A percentile compares a stretch with the other conserved stretches of the same genome.
These are phyloP conservation scores for Proterorhinus semilunaris DNA, from an alignment of 2,113 vertebrate species.

Conservation along the genomic window DNA sequence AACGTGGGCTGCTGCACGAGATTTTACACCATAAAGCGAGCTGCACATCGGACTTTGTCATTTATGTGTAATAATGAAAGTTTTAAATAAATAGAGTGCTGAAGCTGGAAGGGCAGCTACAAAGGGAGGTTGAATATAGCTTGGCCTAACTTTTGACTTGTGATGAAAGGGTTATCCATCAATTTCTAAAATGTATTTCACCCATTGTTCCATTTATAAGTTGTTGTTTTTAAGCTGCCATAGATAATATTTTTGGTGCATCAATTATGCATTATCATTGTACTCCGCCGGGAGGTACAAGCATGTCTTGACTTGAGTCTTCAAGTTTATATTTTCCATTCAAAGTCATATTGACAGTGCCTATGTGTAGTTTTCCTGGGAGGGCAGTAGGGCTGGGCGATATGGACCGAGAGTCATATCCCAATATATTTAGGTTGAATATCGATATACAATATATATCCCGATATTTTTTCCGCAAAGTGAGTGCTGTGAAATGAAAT, in stretches of 20 bases:
- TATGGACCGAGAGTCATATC: too few species aligned
- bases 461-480: too few species aligned
- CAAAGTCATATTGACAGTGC: background rate
- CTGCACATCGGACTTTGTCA: background rate
- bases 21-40: background rate
- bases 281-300: constrained; percentile 33
- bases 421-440: too few species aligned
- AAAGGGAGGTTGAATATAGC: constrained; percentile 15
- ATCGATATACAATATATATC: too few species aligned
- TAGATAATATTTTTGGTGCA: constrained; percentile 30
- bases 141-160: background rate
- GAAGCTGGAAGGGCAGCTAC: constrained; percentile 24
- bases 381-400: too few species aligned
- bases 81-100: background rate
- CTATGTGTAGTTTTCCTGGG: constrained; percentile 7
- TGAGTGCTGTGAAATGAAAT: too few species aligned
- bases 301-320: constrained; percentile 51
- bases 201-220: background rate
- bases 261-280: constrained; percentile 16
- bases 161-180: background rate
- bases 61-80: constrained; percentile 22
- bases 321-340: constrained; percentile 29
- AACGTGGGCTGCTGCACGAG: background rate
- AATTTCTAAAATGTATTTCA: background rate
- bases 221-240: constrained; percentile 17